A percentile compares a stretch with the other conserved stretches of the same genome.
Evolutionary conservation across 1,140 invertebrate species (phyloP).

Genomic region (Dryas iulia): DNA sequence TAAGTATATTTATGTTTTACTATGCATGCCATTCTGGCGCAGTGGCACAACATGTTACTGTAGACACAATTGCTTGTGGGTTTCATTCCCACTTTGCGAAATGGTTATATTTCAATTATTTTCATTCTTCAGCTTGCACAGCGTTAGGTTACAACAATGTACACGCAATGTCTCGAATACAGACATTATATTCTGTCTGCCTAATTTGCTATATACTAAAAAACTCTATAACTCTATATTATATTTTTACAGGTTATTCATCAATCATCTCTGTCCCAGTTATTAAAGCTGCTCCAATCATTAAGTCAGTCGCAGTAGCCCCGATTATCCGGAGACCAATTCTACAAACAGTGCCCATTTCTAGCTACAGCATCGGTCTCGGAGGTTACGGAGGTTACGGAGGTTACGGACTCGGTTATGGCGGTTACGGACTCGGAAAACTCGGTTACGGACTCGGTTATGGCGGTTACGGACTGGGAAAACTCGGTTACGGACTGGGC

Average conservation of each 20-base stretch:
- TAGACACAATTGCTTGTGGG: too few relatives aligned
- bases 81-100: too few relatives aligned
- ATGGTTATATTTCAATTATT: too few relatives aligned
- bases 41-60: too few relatives aligned
- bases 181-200: too few relatives aligned
- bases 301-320: slow-evolving; percentile 2
- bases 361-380: background rate
- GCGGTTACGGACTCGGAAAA: background rate
- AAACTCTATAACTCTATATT: too few relatives aligned
- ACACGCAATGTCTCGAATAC: too few relatives aligned
- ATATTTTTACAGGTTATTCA: background rate
- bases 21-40: too few relatives aligned
- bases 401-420: background rate
- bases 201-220: too few relatives aligned
- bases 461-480: background rate
- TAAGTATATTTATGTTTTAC: too few relatives aligned
- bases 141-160: too few relatives aligned
- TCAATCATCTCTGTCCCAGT: slow-evolving; percentile 4
- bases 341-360: background rate
- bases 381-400: background rate
- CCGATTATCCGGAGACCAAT: slow-evolving; percentile 6
- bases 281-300: slow-evolving; percentile 5
- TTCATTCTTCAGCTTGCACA: too few relatives aligned
- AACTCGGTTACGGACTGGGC: background rate
- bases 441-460: background rate